Base-by-base conservation (phyloP, 2,888 invertebrate genomes). In the Nomada fucata region DNA sequence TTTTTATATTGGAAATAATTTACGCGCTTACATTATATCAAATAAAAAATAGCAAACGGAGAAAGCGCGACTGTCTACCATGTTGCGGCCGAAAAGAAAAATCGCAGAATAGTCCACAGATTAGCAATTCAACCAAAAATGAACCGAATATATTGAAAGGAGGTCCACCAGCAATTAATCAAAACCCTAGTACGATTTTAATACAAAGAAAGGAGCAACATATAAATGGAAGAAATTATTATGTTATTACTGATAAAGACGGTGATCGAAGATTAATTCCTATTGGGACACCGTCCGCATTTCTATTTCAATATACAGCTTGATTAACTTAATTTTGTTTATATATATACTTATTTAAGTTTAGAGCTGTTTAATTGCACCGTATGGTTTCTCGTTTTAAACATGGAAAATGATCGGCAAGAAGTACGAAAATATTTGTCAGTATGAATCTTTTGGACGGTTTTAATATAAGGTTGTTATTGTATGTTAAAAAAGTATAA, bases 191-290 rank as follows among this genome's bases (percentile, higher is more conserved):
- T 2, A 63, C 65, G 7, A 15, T 63, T 20, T 36, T 70, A 10
- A 9, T n/a, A 15, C 70, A 70, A n/a, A 69, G 52, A 44, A 89
- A 82, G 11, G 82, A 78, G 65, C 85, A 85, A 50, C 80, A 67
- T 15, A 96, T 97, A 53, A 97, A 97, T 89, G 97, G 97, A 0
- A 95, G 97, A 65, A 96, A 97, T 90, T 97, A 97, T 93, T 96
- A 96, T 93, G 95, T 97, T 0, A 94, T 96, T 42, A 95, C 95
- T 20, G 95, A 95, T 26, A 93, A 94, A 3, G 95, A 94, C 76
- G 97, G 97, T 0, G 95, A 95, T 26, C 95, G 94, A n/a, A 95
- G 96, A 86, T 94, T 97, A 77, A 95, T 97, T 69, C 97, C 97
- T 0, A 95, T 96, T 0, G 94, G 97, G 85, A 95, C 96, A 3